A percentile compares a stretch with the other conserved stretches of the same genome.
Conservation (phyloP, 1,140 invertebrate species). For the Dreissena rostriformis region DNA sequence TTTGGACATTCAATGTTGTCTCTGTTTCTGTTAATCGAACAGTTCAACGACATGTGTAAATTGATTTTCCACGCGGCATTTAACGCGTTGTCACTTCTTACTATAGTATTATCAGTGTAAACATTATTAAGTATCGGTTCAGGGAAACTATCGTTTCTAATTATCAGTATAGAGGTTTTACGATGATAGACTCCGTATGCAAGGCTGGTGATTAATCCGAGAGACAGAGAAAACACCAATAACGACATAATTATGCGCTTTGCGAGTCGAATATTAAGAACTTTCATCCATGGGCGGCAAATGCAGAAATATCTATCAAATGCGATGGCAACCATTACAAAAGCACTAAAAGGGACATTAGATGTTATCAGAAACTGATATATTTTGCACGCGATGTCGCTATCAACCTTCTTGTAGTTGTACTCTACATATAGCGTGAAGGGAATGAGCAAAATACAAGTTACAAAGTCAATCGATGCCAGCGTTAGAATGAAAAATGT, state of each 20-base stretch:
- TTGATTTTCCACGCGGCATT: background rate
- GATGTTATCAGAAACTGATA: slow-evolving; percentile 78
- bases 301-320: slow-evolving; percentile 81
- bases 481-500: slow-evolving; percentile 78
- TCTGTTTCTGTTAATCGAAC: background rate
- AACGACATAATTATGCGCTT: slow-evolving; percentile 71
- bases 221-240: slow-evolving; percentile 66
- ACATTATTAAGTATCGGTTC: background rate
- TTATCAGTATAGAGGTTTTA: background rate
- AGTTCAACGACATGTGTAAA: background rate
- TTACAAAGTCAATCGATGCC: slow-evolving; percentile 77
- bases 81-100: background rate
- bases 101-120: background rate
- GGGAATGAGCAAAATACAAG: slow-evolving; percentile 75
- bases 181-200: slow-evolving; percentile 66
- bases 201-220: slow-evolving; percentile 75
- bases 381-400: slow-evolving; percentile 75
- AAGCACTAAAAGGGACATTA: slow-evolving; percentile 77
- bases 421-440: slow-evolving; percentile 72
- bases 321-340: slow-evolving; percentile 80
- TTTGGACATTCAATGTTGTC: background rate
- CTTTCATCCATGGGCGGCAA: slow-evolving; percentile 77
- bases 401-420: slow-evolving; percentile 59
- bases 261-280: slow-evolving; percentile 72
- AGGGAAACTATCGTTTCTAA: background rate